Evolutionary conservation across 2,797 vertebrate genomes (phyloP), one percentile per base, ranked within the genome.

Genomic region (Hapalemur alaotrensis): DNA sequence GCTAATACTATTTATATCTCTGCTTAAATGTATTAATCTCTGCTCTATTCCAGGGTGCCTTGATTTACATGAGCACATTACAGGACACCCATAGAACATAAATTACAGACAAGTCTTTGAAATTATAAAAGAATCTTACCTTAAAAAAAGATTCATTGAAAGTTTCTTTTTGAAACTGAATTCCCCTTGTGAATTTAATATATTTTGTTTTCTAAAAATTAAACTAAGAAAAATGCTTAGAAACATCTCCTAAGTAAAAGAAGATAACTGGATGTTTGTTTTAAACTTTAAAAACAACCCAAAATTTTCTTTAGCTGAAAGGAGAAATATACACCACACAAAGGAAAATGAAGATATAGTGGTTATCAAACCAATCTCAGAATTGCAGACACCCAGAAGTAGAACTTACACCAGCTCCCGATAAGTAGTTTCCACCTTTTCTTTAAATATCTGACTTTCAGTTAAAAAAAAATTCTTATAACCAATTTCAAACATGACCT

Each of bases 221-320:
- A 81, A 95, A 93, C 87, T 84, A 69, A 91, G 57, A 81, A 76
- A 94, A 83, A 67, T 18, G 59, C 67, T 84, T 67, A 92, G 32
- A 95, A 54, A 89, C 20, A 85, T 46, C n/a, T 93, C 83, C 95
- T 88, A 95, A 89, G 82, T 92, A 76, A 97, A 95, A 95, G 25
- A 69, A 86, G 17, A 32, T 35, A 84, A 61, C 20, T n/a, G 28
- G 32, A 61, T 35, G 28, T 61, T 84, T 54, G 43, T 93, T 90
- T 96, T 70, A 88, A 97, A 95, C 28, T 83, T 82, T 9, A 30
- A 38, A 41, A 79, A 79, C 69, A 23, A 25, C 12, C 5, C 41
- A 46, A 41, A 84, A 32, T 41, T 67, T 67, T 70, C 43, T 81
- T 82, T n/a, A 67, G 32, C 59, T 90, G 43, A 69, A 52, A 93